Conservation (phyloP, 2,797 vertebrate genomes). For the Acestrorhynchus altus region DNA sequence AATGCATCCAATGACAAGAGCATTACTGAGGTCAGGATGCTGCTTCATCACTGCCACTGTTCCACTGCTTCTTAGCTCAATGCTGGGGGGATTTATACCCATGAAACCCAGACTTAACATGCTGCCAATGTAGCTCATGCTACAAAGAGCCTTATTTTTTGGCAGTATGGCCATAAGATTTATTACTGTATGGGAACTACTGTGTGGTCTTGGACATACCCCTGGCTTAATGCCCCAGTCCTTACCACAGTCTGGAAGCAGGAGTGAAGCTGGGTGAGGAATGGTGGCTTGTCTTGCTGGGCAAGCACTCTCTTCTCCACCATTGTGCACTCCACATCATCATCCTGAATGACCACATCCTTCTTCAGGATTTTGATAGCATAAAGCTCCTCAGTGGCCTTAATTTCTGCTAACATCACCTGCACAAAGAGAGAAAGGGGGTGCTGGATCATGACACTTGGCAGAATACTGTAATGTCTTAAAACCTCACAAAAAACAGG, state of each 20-base stretch:
- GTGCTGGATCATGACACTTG: neutral
- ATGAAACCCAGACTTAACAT: too few species aligned
- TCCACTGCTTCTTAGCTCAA: too few species aligned
- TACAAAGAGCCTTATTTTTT: too few species aligned
- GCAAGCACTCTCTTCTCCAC: constrained; percentile 97
- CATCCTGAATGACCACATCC: constrained; percentile 97
- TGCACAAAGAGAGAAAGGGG: constrained; percentile 57
- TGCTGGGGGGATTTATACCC: too few species aligned
- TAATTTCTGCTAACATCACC: constrained; percentile 96
- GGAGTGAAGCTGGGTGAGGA: constrained; percentile 94
- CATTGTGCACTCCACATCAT: constrained; percentile 97
- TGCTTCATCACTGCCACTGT: too few species aligned
- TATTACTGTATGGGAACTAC: too few species aligned
- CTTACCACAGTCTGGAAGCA: constrained; percentile 97
- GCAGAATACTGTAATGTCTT: too few species aligned
- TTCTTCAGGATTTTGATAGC: constrained; percentile 98
- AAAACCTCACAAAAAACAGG: too few species aligned
- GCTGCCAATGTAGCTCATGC: too few species aligned
- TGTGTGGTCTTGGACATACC: neutral
- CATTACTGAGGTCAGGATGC: too few species aligned
- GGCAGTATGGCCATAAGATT: too few species aligned
- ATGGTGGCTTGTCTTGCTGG: constrained; percentile 89
- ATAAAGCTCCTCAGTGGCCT: constrained; percentile 85
- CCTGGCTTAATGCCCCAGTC: constrained; percentile 10
- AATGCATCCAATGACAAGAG: too few species aligned